Evolutionary conservation across 2,113 vertebrate species (phyloP).

Genomic region (Myotis yumanensis): DNA sequence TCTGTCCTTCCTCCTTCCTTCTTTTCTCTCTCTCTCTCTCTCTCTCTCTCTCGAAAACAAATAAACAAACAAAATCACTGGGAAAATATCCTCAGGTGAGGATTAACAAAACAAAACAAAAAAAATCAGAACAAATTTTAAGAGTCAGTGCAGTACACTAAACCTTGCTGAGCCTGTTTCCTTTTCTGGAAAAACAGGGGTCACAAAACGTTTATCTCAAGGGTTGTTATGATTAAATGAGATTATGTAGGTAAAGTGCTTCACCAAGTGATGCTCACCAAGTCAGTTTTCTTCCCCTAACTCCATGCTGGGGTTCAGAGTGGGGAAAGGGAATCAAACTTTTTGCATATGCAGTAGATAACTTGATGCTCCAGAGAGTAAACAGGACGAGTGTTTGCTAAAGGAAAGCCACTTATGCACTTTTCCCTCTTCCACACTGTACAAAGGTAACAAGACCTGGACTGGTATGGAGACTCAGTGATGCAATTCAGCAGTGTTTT

Average conservation of each 20-base stretch:
- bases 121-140: neutral
- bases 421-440: neutral
- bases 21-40: no score
- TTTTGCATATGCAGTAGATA: neutral
- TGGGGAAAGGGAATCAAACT: neutral
- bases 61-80: no score
- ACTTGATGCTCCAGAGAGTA: neutral
- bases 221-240: neutral
- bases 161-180: neutral
- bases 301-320: neutral
- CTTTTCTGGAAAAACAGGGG: neutral
- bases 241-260: neutral
- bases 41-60: no score
- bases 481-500: neutral
- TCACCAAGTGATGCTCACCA: neutral
- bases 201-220: conserved; percentile 18
- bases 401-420: neutral
- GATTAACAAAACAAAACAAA: neutral
- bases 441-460: neutral
- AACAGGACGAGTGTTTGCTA: neutral
- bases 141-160: neutral
- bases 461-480: neutral
- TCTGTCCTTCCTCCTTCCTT: no score
- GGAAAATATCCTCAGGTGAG: no score
- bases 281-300: neutral